Evolutionary conservation across 1,140 invertebrate species (phyloP).

Genomic region (Hyles vespertilio): DNA sequence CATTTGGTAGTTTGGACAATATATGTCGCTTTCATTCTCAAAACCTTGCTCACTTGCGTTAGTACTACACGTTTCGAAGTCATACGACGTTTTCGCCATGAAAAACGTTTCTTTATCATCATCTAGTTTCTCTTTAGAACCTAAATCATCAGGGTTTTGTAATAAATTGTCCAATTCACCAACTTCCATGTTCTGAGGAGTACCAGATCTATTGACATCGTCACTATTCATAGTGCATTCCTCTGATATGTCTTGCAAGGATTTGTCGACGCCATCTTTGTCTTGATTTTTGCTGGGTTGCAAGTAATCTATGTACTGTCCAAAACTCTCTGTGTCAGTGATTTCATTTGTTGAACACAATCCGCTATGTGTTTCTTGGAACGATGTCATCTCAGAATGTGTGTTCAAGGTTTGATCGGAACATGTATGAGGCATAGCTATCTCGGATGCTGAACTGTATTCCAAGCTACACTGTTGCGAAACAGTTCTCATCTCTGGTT

Average conservation of each 20-base stretch:
- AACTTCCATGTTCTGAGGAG: conserved; percentile 39
- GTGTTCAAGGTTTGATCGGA: conserved; percentile 72
- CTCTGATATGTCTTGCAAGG: conserved; percentile 63
- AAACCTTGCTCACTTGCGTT: conserved; percentile 68
- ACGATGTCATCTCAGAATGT: conserved; percentile 68
- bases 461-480: conserved; percentile 73
- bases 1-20: conserved; percentile 78
- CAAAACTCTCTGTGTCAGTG: conserved; percentile 72
- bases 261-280: conserved; percentile 52
- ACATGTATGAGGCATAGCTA: conserved; percentile 68
- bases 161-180: conserved; percentile 49
- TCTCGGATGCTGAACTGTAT: conserved; percentile 68
- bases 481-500: conserved; percentile 70
- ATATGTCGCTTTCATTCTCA: conserved; percentile 77
- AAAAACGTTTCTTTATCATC: conserved; percentile 64
- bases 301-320: conserved; percentile 68
- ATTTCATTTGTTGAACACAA: conserved; percentile 72
- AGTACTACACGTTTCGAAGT: conserved; percentile 75
- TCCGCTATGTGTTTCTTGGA: conserved; percentile 71
- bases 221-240: conserved; percentile 65
- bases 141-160: conserved; percentile 38
- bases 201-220: conserved; percentile 51
- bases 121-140: conserved; percentile 52
- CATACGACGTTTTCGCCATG: conserved; percentile 63
- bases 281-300: conserved; percentile 53